Evolutionary conservation across 2,888 invertebrate genomes (phyloP).

Genomic region (Gisinianus flammeolus): DNA sequence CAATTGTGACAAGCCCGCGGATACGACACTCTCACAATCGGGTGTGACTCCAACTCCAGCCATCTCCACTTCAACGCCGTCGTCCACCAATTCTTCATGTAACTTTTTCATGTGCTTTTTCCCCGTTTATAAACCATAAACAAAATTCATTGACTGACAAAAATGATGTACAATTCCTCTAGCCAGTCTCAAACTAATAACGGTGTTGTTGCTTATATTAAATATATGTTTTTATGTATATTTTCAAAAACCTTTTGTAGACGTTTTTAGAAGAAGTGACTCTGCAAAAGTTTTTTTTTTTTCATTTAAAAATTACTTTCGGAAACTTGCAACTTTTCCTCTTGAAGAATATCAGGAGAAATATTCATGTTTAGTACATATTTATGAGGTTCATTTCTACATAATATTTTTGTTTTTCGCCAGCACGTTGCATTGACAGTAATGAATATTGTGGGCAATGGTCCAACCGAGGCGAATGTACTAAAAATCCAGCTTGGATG

Average conservation of each 20-base stretch:
- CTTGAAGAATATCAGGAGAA: too few relatives aligned
- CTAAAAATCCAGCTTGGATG: constrained; percentile 60
- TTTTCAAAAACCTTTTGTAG: too few relatives aligned
- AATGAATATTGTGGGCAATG: constrained; percentile 59
- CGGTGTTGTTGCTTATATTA: too few relatives aligned
- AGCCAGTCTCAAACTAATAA: too few relatives aligned
- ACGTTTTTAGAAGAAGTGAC: too few relatives aligned
- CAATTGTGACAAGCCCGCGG: constrained; percentile 50
- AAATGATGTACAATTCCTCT: background rate
- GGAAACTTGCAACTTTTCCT: too few relatives aligned
- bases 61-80: background rate
- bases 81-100: background rate
- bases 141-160: too few relatives aligned
- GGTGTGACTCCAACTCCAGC: background rate
- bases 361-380: background rate
- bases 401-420: constrained; percentile 4
- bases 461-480: constrained; percentile 59
- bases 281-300: too few relatives aligned
- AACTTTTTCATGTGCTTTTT: too few relatives aligned
- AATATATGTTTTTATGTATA: too few relatives aligned
- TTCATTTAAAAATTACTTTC: too few relatives aligned
- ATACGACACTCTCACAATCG: constrained; percentile 16
- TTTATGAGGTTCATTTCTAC: background rate
- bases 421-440: constrained; percentile 53
- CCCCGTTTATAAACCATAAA: too few relatives aligned